Base-by-base conservation (phyloP, 2,888 invertebrate species). In the Perithous albicinctus region DNA sequence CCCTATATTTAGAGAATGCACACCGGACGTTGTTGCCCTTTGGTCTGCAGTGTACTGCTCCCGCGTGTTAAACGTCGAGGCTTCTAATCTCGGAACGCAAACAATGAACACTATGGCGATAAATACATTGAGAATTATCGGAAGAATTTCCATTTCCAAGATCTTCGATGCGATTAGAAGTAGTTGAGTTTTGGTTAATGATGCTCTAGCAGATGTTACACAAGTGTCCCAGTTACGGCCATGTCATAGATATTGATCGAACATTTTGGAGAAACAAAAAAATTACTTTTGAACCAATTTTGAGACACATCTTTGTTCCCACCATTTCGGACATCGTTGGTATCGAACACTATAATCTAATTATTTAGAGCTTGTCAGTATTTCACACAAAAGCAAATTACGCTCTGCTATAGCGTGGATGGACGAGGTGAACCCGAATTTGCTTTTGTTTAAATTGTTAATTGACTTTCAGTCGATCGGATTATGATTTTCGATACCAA, bases 1-100 rank as follows among this genome's bases (percentile, higher is more conserved):
- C 77, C 76, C 83, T 85, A 83, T 86, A 85, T 86, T 86, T 85
- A 86, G 86, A 84, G 82, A 85, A 85, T 73, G 75, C 48, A 78
- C 51, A 82, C 84, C 86, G 85, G 84, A 85, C 84, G 85, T 82
- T 82, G 82, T 85, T 85, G 84, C 81, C 81, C 82, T 74, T 82
- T 75, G 75, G 78, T 69, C 76, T 66, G 54, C 76, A 67, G 72
- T 51, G 76, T 80, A 54, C 67, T 32, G 38, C 35, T 61, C 51
- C 12, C 66, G 59, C 64, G 77, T 35, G 46, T 66, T 23, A 43
- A 64, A 70, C 54, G 46, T 26, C 26, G 41, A 29, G 56, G 46
- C n/a, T 48, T 86, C 84, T 86, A 85, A 87, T 85, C 82, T 85
- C 80, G 81, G 82, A 75, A 64, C 29, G 69, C 67, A 81, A 81